Percentiles rank a stretch among this genome's conserved stretches.
These are phyloP conservation scores for Yponomeuta cagnagella DNA, from an alignment of 2,888 invertebrate genomes.

Conservation along the genomic window DNA sequence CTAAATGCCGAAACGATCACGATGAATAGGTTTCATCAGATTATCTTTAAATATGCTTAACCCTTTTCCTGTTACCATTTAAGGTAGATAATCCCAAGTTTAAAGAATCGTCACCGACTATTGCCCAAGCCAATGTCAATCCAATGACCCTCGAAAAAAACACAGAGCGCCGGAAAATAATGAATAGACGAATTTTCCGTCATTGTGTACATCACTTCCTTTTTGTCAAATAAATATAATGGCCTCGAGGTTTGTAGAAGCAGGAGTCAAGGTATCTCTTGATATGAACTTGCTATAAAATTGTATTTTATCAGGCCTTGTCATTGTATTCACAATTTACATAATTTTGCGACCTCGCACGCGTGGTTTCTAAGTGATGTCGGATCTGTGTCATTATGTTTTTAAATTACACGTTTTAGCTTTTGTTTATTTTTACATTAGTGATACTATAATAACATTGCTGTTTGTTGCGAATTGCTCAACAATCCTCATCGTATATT, in stretches of 20 bases:
- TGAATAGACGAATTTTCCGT: constrained; percentile 9
- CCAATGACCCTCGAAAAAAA: constrained; percentile 2
- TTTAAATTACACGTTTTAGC: neutral
- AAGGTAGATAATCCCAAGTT: neutral
- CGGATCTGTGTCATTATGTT: neutral
- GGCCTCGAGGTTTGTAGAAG: constrained; percentile 17
- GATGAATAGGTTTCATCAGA: neutral
- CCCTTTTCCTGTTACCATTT: neutral
- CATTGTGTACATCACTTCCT: neutral
- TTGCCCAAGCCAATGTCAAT: neutral
- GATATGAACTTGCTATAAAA: constrained; percentile 36
- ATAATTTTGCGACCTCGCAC: constrained; percentile 48
- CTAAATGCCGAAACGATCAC: neutral
- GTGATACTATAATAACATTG: neutral
- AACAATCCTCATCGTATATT: neutral
- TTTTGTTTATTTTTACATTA: constrained; percentile 3
- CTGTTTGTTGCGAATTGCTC: neutral
- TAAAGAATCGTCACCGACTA: neutral
- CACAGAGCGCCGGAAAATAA: neutral
- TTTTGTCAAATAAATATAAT: neutral
- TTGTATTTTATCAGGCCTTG: constrained; percentile 50
- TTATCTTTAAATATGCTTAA: neutral
- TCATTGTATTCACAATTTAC: constrained; percentile 50
- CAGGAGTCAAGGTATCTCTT: constrained; percentile 58
- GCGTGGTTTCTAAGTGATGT: neutral